Evolutionary conservation across 2,113 vertebrate genomes (phyloP), one percentile per base, ranked within the genome.

Genomic region (Cavia aperea): DNA sequence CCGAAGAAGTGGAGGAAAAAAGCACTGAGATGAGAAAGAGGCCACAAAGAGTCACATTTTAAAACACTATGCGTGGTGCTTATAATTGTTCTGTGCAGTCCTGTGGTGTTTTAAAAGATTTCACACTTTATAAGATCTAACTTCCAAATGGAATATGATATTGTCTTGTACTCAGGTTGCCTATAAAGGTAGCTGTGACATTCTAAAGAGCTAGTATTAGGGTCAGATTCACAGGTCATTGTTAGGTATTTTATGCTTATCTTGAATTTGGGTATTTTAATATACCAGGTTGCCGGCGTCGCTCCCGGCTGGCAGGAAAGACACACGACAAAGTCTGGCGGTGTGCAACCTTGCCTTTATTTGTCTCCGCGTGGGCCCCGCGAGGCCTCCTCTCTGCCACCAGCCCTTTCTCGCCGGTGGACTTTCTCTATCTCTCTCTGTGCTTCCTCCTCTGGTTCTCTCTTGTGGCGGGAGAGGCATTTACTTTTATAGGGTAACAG

Each of bases 101-200:
- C 56, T 73, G 46, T 86, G 88, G 56, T 88, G 39, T 95, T 77
- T 92, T 81, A 94, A 94, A 94, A 94, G 88, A 91, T 88, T 95
- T 92, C n/a, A 92, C 56, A 92, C 88, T 83, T 91, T 95, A n/a
- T 93, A 95, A 93, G 85, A 33, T 89, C 82, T 96, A 43, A 36
- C 31, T 95, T 96, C 86, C 84, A 95, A 94, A 90, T 36, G 2
- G 90, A 93, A 84, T 93, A 18, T 24, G 54, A 89, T 91, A 93
- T 65, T 90, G 82, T 95, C 86, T 72, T 93, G 46, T 58, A 72
- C 90, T 83, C 94, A 94, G 88, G 81, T 70, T 92, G 81, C 68
- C 62, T 88, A 83, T 93, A 88, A 94, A 93, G 91, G 46, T n/a
- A 93, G 65, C 46, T 85, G 1, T 73, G 94, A 92, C 56, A 68